These are phyloP conservation scores for Abramis brama DNA, from an alignment of 2,113 vertebrate species.

Conservation along the genomic window DNA sequence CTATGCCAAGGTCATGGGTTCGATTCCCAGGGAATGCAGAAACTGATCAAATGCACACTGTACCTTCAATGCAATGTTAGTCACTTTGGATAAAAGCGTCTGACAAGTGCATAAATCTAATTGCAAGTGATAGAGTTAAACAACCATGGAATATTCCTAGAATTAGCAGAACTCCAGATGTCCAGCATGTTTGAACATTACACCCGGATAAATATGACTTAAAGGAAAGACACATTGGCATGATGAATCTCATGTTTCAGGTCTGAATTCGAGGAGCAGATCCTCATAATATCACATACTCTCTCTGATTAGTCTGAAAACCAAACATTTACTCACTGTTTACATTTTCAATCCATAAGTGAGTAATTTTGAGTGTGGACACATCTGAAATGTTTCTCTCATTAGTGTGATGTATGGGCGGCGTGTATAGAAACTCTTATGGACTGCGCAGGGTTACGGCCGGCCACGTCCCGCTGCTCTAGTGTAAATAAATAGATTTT, in stretches of 20 bases:
- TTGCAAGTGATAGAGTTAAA: neutral
- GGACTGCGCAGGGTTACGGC: neutral
- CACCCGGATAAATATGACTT: neutral
- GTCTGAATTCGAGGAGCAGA: neutral
- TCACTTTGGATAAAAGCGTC: neutral
- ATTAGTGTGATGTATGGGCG: slow-evolving; percentile 29
- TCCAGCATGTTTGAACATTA: neutral
- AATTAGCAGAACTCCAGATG: neutral
- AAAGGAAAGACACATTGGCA: neutral
- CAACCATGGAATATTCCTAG: neutral
- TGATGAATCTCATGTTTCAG: neutral
- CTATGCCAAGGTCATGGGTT: no score
- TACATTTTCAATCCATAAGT: slow-evolving; percentile 8
- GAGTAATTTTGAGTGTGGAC: neutral
- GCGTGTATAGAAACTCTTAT: neutral
- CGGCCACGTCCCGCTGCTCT: slow-evolving; percentile 15
- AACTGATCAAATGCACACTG: no score
- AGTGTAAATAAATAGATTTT: slow-evolving; percentile 46
- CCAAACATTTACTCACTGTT: slow-evolving; percentile 5
- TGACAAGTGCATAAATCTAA: neutral
- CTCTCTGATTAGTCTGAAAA: slow-evolving; percentile 7
- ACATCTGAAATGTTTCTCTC: slow-evolving; percentile 9
- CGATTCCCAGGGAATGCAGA: no score
- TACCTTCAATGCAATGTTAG: neutral
- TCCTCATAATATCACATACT: neutral